Evolutionary conservation across 2,888 invertebrate genomes (phyloP).

Genomic region (Eilema caniola): DNA sequence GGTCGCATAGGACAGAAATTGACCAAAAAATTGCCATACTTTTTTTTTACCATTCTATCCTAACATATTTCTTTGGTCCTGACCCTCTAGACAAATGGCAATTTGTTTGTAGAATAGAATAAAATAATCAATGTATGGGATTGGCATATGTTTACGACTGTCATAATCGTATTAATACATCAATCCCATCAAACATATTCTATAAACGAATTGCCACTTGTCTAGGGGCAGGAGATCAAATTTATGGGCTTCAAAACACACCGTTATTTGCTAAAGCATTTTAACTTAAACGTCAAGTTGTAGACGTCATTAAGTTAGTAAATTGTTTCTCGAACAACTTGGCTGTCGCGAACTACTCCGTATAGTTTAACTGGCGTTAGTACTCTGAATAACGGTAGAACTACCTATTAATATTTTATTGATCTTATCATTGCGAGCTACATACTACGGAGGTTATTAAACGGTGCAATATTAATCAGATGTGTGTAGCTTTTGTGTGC

Average conservation of each 20-base stretch:
- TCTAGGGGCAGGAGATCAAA: background rate
- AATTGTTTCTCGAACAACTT: constrained; percentile 34
- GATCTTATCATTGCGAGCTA: constrained; percentile 19
- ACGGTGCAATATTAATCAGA: background rate
- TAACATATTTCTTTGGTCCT: too few relatives aligned
- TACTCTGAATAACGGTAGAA: constrained; percentile 47
- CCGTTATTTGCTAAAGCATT: background rate
- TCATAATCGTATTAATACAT: too few relatives aligned
- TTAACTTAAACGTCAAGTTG: background rate
- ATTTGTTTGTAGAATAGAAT: too few relatives aligned
- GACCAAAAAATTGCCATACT: too few relatives aligned
- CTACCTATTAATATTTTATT: constrained; percentile 34
- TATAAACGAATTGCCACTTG: background rate
- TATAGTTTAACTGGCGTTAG: constrained; percentile 32
- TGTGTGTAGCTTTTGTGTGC: too few relatives aligned
- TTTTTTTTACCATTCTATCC: too few relatives aligned
- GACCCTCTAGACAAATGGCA: too few relatives aligned
- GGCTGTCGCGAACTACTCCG: constrained; percentile 36
- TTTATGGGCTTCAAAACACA: background rate
- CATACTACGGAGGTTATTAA: background rate
- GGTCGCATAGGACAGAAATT: too few relatives aligned
- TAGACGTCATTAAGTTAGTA: constrained; percentile 27
- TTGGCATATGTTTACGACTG: too few relatives aligned
- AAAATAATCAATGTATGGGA: too few relatives aligned
- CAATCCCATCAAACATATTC: too few relatives aligned